These are phyloP conservation scores for Cryptotermes secundus DNA, from an alignment of 1,140 invertebrate species.

Conservation along the genomic window DNA sequence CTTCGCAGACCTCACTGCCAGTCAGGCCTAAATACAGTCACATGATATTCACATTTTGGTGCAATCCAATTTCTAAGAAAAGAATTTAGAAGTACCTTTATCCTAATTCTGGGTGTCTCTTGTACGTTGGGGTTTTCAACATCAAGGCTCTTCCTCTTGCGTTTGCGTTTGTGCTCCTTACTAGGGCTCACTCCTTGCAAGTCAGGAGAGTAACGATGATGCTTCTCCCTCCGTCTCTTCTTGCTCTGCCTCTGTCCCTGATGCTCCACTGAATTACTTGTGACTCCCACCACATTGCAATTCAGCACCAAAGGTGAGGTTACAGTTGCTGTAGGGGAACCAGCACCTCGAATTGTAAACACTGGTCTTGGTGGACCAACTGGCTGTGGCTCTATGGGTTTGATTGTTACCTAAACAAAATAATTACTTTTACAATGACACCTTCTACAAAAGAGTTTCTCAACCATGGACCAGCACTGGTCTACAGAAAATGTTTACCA, in stretches of 20 bases:
- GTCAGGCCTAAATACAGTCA: too few species aligned
- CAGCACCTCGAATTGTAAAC: slow-evolving; percentile 23
- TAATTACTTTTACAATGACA: background rate
- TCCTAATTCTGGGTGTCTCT: slow-evolving; percentile 67
- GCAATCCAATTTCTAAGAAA: background rate
- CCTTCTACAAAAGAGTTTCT: too few species aligned
- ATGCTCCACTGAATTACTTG: background rate
- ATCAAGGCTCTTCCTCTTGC: slow-evolving; percentile 71
- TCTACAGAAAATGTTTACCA: too few species aligned
- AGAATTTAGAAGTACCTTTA: slow-evolving; percentile 58
- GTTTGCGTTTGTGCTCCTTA: slow-evolving; percentile 68
- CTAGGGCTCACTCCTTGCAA: slow-evolving; percentile 50
- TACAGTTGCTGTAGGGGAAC: slow-evolving; percentile 42
- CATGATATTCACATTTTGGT: too few species aligned
- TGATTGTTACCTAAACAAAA: slow-evolving; percentile 44
- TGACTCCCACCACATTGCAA: slow-evolving; percentile 42
- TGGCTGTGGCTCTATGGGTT: slow-evolving; percentile 53
- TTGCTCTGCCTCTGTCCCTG: slow-evolving; percentile 45
- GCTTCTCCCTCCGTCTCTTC: slow-evolving; percentile 67
- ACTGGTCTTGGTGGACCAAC: slow-evolving; percentile 37
- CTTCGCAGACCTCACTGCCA: too few species aligned
- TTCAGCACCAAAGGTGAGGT: slow-evolving; percentile 46
- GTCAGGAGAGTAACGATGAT: slow-evolving; percentile 68
- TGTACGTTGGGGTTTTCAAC: slow-evolving; percentile 51
- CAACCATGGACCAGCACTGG: too few species aligned